Conservation (phyloP, 1,140 invertebrate species). For the Reticulitermes speratus region DNA sequence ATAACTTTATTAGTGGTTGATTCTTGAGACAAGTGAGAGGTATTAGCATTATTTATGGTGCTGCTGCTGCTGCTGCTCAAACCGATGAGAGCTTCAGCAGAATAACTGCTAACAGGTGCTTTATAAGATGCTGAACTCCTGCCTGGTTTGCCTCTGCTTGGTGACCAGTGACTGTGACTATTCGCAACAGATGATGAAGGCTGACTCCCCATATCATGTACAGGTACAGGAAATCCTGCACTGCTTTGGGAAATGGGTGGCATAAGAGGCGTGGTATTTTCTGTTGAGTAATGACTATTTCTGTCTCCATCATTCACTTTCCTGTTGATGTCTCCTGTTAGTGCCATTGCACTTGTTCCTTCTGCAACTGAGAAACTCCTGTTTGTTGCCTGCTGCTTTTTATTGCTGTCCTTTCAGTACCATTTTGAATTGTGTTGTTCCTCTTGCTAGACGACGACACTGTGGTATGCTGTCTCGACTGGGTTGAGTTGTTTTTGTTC, state of each 20-base stretch:
- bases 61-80: slow-evolving; percentile 22
- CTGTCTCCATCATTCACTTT: neutral
- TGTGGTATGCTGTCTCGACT: neutral
- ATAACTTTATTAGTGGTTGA: slow-evolving; percentile 26
- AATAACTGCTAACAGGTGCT: slow-evolving; percentile 33
- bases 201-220: neutral
- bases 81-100: slow-evolving; percentile 37
- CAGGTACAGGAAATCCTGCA: neutral
- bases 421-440: neutral
- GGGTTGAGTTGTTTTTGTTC: neutral
- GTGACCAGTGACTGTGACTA: neutral
- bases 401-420: neutral
- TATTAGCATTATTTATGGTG: neutral
- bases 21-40: neutral
- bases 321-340: neutral
- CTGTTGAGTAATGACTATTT: neutral
- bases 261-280: neutral
- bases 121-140: slow-evolving; percentile 37
- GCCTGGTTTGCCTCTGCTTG: slow-evolving; percentile 42
- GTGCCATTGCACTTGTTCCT: neutral
- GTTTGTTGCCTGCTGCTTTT: neutral
- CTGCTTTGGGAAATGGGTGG: neutral
- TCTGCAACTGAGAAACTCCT: neutral
- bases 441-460: neutral
- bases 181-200: neutral